These are phyloP conservation scores for Podarcis cretensis DNA, from an alignment of 2,113 vertebrate genomes.

Conservation along the genomic window DNA sequence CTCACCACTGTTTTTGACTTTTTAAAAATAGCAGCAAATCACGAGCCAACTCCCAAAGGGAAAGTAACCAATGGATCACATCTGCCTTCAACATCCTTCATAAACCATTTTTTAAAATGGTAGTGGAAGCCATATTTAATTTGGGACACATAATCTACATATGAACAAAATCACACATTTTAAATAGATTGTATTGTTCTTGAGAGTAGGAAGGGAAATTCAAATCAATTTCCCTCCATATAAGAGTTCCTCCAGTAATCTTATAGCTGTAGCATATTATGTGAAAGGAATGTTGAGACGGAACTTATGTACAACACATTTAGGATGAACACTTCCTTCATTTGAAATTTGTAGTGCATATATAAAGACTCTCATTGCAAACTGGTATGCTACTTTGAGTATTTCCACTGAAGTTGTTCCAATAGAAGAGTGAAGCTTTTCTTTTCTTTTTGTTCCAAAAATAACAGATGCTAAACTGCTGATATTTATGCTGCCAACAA, in stretches of 20 bases:
- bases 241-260: not conserved
- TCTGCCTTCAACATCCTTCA: not conserved
- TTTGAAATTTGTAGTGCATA: constrained; percentile 12
- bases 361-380: constrained; percentile 4
- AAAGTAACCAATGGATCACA: not conserved
- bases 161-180: not conserved
- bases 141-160: not conserved
- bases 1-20: not conserved
- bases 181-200: not conserved
- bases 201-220: not conserved
- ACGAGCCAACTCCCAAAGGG: not conserved
- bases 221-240: not conserved
- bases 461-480: constrained; percentile 32
- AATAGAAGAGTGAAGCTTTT: constrained; percentile 24
- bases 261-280: not conserved
- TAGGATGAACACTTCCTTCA: not conserved
- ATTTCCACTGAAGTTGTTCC: constrained; percentile 6
- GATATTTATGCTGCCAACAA: constrained; percentile 47
- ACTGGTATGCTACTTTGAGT: constrained; percentile 51
- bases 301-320: not conserved
- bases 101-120: not conserved
- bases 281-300: not conserved
- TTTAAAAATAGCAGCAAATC: not conserved
- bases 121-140: not conserved
- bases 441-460: constrained; percentile 39